A percentile compares a stretch with the other conserved stretches of the same genome.
phyloP scores from a whole-genome alignment of 1,140 invertebrate genomes.

The Rhyzopertha dominica region DNA sequence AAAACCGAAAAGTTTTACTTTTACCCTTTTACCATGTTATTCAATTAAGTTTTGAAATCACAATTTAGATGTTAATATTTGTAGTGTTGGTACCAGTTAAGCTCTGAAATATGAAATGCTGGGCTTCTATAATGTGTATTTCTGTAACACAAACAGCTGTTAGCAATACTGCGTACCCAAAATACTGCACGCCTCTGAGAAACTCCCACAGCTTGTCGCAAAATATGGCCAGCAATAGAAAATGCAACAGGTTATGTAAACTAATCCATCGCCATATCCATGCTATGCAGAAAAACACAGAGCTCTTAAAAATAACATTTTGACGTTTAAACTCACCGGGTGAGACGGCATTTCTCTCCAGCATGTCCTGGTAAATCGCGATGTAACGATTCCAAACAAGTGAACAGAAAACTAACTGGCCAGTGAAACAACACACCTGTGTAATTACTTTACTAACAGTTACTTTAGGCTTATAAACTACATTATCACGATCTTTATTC shows the following conservation, averaged over 20 bases:
- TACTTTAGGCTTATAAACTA: constrained; percentile 60
- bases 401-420: constrained; percentile 66
- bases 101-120: constrained; percentile 52
- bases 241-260: constrained; percentile 72
- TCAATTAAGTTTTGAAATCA: no score
- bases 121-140: constrained; percentile 52
- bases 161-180: constrained; percentile 55
- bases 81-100: no score
- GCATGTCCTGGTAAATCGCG: constrained; percentile 66
- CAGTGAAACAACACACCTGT: constrained; percentile 60
- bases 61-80: no score
- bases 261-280: constrained; percentile 75
- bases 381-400: constrained; percentile 78
- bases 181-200: constrained; percentile 58
- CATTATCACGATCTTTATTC: constrained; percentile 48
- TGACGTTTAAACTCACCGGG: constrained; percentile 49
- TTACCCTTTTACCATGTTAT: no score
- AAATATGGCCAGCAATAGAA: constrained; percentile 70
- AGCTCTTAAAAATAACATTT: constrained; percentile 55
- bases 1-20: no score
- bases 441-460: constrained; percentile 57
- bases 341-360: constrained; percentile 58
- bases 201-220: constrained; percentile 74
- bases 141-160: constrained; percentile 56
- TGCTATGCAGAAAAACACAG: constrained; percentile 66